Evolutionary conservation across 2,113 vertebrate genomes (phyloP), one percentile per base, ranked within the genome.

Genomic region (Syngnathus typhle): DNA sequence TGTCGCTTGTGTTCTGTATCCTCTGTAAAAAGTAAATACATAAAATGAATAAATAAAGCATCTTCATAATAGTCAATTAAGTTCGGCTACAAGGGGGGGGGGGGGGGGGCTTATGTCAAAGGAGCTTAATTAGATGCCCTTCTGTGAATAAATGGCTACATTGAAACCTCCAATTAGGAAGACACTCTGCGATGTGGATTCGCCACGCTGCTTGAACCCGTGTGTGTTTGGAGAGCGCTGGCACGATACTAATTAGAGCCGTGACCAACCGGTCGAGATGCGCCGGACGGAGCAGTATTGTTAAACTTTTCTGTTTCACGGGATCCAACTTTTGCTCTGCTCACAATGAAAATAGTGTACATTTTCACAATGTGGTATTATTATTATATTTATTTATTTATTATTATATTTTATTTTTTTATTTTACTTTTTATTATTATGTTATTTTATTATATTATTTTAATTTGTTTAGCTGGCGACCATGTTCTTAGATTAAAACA

Each of bases 1-100:
- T 92, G 77, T 98, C 97, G 0, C 90, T 92, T 5, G 90, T 91
- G 74, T 89, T 91, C 74, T 92, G 91, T 32, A 81, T 65, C 73
- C 86, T 90, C 91, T 92, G 78, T 59, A 1, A 69, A 71, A 47
- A 70, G 19, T 65, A 8, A n/a, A 63, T 18, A 59, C 36, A 37
- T 18, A 19, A 38, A 59, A 36, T 37, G 16, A 38, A 60, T 60
- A 41, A 18, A 60, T 39, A 56, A 7, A 64, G 74, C 72, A 64
- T 69, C 51, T 72, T 82, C 70, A 85, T 84, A 82, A 83, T 78
- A 80, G 84, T 85, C 88, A 87, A 88, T 90, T 90, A 89, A 78
- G 79, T 66, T 49, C 9, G 64, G 74, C 72, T 76, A 78, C 64
- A 13, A 16, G 70, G 78, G 82, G 67, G 73, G 74, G 74, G 47